Base-by-base conservation (phyloP, 2,113 vertebrate genomes). In the Myotis lucifugus region DNA sequence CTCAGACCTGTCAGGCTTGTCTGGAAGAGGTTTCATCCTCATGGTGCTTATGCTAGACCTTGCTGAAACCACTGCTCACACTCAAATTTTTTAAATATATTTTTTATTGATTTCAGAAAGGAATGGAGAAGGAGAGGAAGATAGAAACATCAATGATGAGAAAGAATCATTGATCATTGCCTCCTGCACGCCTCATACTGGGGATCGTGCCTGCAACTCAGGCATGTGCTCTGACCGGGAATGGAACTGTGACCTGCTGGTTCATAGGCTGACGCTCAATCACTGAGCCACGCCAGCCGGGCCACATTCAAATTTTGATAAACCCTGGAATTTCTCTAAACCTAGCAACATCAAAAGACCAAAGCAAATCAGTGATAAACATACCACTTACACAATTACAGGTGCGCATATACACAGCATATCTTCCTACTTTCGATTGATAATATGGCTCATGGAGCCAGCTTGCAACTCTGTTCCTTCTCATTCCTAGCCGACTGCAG, bases 401-500 rank as follows among this genome's bases (percentile, higher is more conserved):
- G 23, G 17, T 19, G 21, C 11, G 21, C 29, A 13, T 27, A 56
- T 4, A 69, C n/a, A 17, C 29, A 12, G 29, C 3, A 0, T 29
- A 7, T 88, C 56, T 73, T 64, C 85, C 59, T 69, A 15, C 48
- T 50, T 81, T 59, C 29, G 11, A 13, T 27, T 50, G 85, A 61
- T 76, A 84, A 77, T 67, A 59, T 7, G 67, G 23, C 74, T 93
- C 70, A 18, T 21, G 84, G 59, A 70, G 32, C 66, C 40, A 76
- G 34, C 64, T 48, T 72, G 40, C 64, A 84, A 89, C 59, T 95
- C 27, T 66, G 40, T 81, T 73, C 87, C 54, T 79, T 94, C 23
- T 84, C 76, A 84, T 91, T 85, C 92, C 66, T 96, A n/a, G 74
- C 42, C 85, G 90, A 96, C 96, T 94, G 76, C 83, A 95, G 79